phyloP scores from a whole-genome alignment of 2,888 invertebrate species.

The Habrosyne pyritoides region DNA sequence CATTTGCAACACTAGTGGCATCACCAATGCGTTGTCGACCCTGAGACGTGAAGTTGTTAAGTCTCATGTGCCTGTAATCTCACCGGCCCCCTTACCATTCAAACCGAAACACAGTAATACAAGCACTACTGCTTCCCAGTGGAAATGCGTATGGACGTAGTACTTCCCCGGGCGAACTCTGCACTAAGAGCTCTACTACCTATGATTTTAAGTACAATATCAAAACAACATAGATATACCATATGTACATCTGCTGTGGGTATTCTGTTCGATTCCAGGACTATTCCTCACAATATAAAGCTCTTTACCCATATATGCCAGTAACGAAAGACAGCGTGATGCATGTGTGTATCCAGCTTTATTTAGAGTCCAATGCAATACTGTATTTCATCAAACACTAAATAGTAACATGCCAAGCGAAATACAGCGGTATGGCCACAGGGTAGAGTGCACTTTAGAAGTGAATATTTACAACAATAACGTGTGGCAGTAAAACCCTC shows the following conservation, averaged over 20 bases:
- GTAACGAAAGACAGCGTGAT: not conserved
- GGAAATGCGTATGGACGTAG: too few relatives aligned
- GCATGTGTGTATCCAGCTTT: not conserved
- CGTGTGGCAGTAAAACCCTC: conserved; percentile 10
- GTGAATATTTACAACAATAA: conserved; percentile 8
- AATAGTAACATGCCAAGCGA: not conserved
- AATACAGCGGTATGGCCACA: not conserved
- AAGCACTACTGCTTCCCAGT: too few relatives aligned
- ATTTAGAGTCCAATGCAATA: not conserved
- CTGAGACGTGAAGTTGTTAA: too few relatives aligned
- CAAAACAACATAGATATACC: not conserved
- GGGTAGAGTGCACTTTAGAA: conserved; percentile 4
- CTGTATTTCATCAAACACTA: conserved; percentile 7
- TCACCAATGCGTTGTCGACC: too few relatives aligned
- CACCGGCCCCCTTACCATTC: too few relatives aligned
- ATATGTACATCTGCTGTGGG: not conserved
- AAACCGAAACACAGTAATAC: too few relatives aligned
- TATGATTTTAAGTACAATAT: too few relatives aligned
- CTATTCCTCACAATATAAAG: not conserved
- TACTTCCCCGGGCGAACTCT: too few relatives aligned
- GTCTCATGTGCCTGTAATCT: too few relatives aligned
- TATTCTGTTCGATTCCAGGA: not conserved
- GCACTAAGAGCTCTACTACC: too few relatives aligned
- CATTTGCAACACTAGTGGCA: too few relatives aligned
- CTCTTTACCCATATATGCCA: not conserved